phyloP scores from a whole-genome alignment of 2,888 invertebrate species.

The Hirtodrosophila duncani region DNA sequence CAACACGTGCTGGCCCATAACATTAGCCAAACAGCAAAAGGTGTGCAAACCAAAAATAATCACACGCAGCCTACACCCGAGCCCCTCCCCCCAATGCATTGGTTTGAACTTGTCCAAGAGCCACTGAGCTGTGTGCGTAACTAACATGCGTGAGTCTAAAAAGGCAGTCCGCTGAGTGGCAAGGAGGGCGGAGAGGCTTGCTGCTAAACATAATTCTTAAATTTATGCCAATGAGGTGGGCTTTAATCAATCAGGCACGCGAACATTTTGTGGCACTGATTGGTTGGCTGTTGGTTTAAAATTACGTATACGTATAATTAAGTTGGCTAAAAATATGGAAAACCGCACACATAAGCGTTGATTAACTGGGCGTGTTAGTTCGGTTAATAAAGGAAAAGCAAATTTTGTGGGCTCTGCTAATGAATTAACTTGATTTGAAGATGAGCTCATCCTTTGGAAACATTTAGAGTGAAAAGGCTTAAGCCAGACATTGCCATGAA shows the following conservation, averaged over 20 bases:
- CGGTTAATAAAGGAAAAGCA: too few relatives aligned
- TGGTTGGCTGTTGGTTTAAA: too few relatives aligned
- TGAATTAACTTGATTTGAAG: too few relatives aligned
- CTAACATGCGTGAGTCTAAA: conserved; percentile 2
- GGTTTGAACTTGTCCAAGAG: conserved; percentile 24
- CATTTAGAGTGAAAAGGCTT: too few relatives aligned
- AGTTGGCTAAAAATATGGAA: too few relatives aligned
- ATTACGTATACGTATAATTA: conserved; percentile 26
- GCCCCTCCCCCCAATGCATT: neutral
- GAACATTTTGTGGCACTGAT: conserved; percentile 4
- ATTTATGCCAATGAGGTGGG: conserved; percentile 49
- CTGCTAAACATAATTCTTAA: conserved; percentile 29
- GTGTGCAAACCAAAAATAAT: conserved; percentile 58
- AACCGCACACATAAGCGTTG: too few relatives aligned
- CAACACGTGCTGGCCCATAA: conserved; percentile 56
- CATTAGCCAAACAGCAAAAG: conserved; percentile 30
- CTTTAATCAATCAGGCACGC: conserved; percentile 43
- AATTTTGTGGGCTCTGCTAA: too few relatives aligned
- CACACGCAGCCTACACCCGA: conserved; percentile 13
- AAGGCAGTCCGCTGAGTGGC: conserved; percentile 13
- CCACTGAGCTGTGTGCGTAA: conserved; percentile 27
- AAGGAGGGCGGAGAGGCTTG: conserved; percentile 8
- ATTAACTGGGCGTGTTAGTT: too few relatives aligned
- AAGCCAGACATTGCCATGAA: too few relatives aligned
- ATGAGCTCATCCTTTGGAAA: too few relatives aligned